These are phyloP conservation scores for Bhutanitis thaidina DNA, from an alignment of 2,888 invertebrate genomes.

Conservation along the genomic window DNA sequence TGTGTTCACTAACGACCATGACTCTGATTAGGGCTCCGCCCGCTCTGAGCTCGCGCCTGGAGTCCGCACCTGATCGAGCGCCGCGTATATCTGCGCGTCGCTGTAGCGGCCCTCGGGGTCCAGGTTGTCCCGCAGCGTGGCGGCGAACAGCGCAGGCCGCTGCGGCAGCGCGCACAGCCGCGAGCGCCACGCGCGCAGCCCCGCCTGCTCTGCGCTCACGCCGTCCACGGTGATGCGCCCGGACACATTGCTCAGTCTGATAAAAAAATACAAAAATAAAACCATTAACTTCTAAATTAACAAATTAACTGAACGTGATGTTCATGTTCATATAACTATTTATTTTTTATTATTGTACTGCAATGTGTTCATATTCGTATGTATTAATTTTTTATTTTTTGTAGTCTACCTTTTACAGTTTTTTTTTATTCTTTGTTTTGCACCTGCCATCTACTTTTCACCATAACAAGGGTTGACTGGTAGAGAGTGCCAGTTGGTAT, in stretches of 20 bases:
- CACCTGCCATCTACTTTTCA: no score
- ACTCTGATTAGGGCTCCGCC: no score
- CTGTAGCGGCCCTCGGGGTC: slow-evolving; percentile 84
- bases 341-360: no score
- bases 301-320: no score
- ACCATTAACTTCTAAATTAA: no score
- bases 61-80: slow-evolving; percentile 81
- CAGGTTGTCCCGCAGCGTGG: slow-evolving; percentile 87
- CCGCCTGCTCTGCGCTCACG: slow-evolving; percentile 52
- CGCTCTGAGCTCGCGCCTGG: not conserved
- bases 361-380: no score
- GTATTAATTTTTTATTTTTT: no score
- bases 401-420: no score
- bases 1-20: slow-evolving; percentile 80
- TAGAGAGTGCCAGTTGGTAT: no score
- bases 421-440: no score
- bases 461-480: no score
- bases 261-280: not conserved
- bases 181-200: slow-evolving; percentile 76
- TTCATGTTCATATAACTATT: no score
- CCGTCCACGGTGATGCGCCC: slow-evolving; percentile 73
- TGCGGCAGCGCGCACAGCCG: slow-evolving; percentile 83
- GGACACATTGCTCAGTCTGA: slow-evolving; percentile 66
- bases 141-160: slow-evolving; percentile 86
- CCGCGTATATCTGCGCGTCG: slow-evolving; percentile 85